Conservation (phyloP, 2,113 vertebrate genomes). For the Otolemur garnettii region DNA sequence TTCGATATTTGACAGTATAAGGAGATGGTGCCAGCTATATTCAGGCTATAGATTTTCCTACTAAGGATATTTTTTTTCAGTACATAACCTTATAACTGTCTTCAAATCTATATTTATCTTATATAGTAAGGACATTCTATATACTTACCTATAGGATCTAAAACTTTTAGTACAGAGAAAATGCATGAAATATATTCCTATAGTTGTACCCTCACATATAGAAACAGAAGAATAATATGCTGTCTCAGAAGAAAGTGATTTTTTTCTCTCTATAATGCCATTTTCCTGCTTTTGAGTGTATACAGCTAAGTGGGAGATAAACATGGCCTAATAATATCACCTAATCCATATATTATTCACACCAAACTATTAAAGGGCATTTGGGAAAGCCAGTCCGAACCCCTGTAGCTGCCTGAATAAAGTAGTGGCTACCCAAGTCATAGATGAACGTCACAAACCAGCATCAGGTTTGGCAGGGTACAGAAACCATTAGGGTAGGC, state of each 20-base stretch:
- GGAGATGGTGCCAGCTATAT: not conserved
- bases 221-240: slow-evolving; percentile 7
- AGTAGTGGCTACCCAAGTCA: not conserved
- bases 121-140: not conserved
- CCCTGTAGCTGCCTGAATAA: not conserved
- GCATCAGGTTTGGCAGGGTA: not conserved
- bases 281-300: slow-evolving; percentile 35
- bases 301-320: not conserved
- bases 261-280: not conserved
- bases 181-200: not conserved
- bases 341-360: not conserved
- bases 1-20: not conserved
- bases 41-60: not conserved
- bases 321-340: not conserved
- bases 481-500: not conserved
- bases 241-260: slow-evolving; percentile 41
- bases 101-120: not conserved
- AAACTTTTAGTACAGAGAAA: not conserved
- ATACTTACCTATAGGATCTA: not conserved
- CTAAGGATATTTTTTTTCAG: not conserved
- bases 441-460: not conserved
- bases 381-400: not conserved
- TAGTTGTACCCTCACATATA: not conserved
- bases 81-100: not conserved
- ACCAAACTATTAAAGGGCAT: not conserved